phyloP scores from a whole-genome alignment of 1,140 invertebrate genomes.

The Drosophila ercepeae region DNA sequence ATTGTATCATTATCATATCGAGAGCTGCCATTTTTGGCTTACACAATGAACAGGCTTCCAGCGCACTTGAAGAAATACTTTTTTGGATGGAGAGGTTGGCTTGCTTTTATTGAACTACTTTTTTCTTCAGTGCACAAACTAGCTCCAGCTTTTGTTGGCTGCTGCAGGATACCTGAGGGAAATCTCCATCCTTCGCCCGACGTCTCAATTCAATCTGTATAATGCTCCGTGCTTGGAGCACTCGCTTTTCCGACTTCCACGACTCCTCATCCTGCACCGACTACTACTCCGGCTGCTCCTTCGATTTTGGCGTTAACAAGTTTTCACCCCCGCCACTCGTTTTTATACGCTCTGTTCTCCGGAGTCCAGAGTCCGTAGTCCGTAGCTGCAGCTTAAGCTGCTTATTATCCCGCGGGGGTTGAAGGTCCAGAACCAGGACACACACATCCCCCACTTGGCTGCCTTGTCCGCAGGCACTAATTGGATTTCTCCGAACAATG shows the following conservation, averaged over 20 bases:
- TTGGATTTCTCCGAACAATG: conserved; percentile 59
- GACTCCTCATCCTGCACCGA: not conserved
- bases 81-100: too few species aligned
- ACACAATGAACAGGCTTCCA: conserved; percentile 35
- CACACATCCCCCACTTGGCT: not conserved
- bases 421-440: not conserved
- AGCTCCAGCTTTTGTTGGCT: not conserved
- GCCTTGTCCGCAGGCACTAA: conserved; percentile 49
- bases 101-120: too few species aligned
- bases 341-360: conserved; percentile 32
- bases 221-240: conserved; percentile 17
- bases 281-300: not conserved
- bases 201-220: conserved; percentile 51
- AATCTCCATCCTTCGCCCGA: conserved; percentile 54
- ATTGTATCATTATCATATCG: conserved; percentile 82
- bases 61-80: not conserved
- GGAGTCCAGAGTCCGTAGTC: not conserved
- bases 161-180: conserved; percentile 61
- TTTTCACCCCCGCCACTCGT: conserved; percentile 51
- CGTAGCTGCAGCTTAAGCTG: conserved; percentile 58
- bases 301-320: conserved; percentile 71
- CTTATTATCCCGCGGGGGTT: conserved; percentile 66
- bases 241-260: not conserved
- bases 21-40: conserved; percentile 64
- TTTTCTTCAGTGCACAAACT: not conserved